Evolutionary conservation across 2,113 vertebrate genomes (phyloP).

Genomic region (Turdus rufiventris): DNA sequence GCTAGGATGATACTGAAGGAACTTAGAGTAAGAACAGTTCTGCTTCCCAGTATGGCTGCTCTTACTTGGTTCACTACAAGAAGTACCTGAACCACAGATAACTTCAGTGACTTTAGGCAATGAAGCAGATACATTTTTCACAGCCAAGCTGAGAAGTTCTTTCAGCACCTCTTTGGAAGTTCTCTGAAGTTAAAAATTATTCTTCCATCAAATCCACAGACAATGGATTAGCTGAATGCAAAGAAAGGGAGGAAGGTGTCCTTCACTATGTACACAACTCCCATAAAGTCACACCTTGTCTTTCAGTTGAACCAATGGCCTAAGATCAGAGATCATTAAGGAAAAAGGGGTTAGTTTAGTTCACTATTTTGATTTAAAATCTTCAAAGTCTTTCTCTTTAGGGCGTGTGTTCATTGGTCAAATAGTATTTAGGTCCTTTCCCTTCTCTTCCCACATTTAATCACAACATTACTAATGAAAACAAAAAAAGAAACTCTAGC

Average conservation of each 20-base stretch:
- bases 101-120: neutral
- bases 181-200: neutral
- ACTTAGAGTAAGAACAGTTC: neutral
- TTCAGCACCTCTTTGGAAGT: neutral
- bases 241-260: neutral
- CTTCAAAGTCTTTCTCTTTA: conserved; percentile 20
- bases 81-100: neutral
- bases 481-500: conserved; percentile 63
- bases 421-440: neutral
- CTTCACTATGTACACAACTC: neutral
- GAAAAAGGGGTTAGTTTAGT: neutral
- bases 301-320: neutral
- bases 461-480: conserved; percentile 70
- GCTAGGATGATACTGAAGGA: neutral
- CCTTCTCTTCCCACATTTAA: conserved; percentile 39
- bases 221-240: neutral
- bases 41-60: neutral
- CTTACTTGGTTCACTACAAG: neutral
- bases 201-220: neutral
- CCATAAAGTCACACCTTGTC: neutral
- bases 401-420: neutral
- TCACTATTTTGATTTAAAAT: conserved; percentile 30
- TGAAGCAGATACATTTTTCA: neutral
- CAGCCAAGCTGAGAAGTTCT: neutral
- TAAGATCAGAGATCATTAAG: neutral